These are phyloP conservation scores for Siniperca scherzeri DNA, from an alignment of 2,797 vertebrate genomes.

Conservation along the genomic window DNA sequence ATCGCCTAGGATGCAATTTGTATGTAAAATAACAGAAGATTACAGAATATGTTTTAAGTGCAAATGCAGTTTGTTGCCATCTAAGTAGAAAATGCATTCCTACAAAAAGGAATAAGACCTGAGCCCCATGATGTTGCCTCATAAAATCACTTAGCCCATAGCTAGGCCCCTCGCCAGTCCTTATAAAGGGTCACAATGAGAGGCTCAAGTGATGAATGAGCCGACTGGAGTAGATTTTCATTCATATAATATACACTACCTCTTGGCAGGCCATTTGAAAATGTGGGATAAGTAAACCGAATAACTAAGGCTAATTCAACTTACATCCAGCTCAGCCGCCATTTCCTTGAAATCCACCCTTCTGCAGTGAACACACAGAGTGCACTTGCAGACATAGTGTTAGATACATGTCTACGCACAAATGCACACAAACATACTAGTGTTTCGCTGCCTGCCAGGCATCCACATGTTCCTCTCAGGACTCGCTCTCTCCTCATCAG, in stretches of 20 bases:
- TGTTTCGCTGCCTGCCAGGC: constrained; percentile 75
- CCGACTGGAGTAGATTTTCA: constrained; percentile 73
- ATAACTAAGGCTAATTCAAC: constrained; percentile 62
- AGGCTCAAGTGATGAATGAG: constrained; percentile 80
- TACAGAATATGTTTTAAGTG: constrained; percentile 90
- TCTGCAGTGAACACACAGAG: constrained; percentile 34
- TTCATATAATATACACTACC: constrained; percentile 70
- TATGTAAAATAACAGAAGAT: constrained; percentile 92
- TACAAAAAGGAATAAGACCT: constrained; percentile 78
- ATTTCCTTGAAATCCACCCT: constrained; percentile 59
- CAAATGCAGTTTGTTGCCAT: constrained; percentile 88
- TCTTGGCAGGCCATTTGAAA: constrained; percentile 69
- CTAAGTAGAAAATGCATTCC: constrained; percentile 81
- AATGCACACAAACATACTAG: constrained; percentile 62
- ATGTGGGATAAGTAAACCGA: constrained; percentile 66
- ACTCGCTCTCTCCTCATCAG: constrained; percentile 80
- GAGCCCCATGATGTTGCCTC: constrained; percentile 78
- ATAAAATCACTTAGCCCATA: constrained; percentile 86
- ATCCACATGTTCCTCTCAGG: constrained; percentile 80
- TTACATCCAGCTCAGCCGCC: constrained; percentile 41
- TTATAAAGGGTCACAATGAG: constrained; percentile 78
- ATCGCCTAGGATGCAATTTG: constrained; percentile 89
- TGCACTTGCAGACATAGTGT: constrained; percentile 48
- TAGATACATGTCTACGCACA: constrained; percentile 56
- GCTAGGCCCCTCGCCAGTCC: constrained; percentile 74